Conservation (phyloP, 2,888 invertebrate species). For the Anthrax anthrax region DNA sequence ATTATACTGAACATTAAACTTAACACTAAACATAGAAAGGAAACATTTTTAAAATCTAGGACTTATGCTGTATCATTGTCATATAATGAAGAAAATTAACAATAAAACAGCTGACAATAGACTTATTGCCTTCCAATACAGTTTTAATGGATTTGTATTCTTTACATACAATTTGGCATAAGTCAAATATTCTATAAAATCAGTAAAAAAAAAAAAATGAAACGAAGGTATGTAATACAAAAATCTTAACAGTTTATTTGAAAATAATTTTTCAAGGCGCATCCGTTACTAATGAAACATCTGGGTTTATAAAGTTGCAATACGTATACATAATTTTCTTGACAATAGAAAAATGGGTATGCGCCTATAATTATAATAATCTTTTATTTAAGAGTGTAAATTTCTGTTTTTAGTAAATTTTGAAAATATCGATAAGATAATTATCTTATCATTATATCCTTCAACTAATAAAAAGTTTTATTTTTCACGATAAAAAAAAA, state of each 20-base stretch:
- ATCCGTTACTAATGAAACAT: background rate
- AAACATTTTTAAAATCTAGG: background rate
- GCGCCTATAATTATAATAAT: too few relatives aligned
- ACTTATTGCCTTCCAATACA: slow-evolving; percentile 6
- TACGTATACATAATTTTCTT: too few relatives aligned
- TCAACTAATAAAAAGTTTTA: too few relatives aligned
- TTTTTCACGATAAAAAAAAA: too few relatives aligned
- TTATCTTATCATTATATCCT: too few relatives aligned
- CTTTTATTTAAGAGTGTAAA: too few relatives aligned
- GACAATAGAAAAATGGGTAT: too few relatives aligned
- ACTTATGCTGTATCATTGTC: background rate
- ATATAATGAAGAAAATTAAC: background rate
- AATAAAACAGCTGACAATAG: slow-evolving; percentile 3
- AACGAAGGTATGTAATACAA: background rate
- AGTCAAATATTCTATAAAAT: background rate
- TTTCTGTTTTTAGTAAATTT: too few relatives aligned
- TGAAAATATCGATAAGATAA: too few relatives aligned
- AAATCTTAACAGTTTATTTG: background rate
- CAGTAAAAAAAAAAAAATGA: background rate
- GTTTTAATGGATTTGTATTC: slow-evolving; percentile 5
- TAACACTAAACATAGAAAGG: too few relatives aligned
- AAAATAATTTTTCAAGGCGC: background rate
- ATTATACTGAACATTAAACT: too few relatives aligned
- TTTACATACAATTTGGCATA: background rate
- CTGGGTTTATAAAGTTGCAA: too few relatives aligned